Evolutionary conservation across 2,888 invertebrate species (phyloP), one percentile per base, ranked within the genome.

Genomic region (Euzophera pinguis): DNA sequence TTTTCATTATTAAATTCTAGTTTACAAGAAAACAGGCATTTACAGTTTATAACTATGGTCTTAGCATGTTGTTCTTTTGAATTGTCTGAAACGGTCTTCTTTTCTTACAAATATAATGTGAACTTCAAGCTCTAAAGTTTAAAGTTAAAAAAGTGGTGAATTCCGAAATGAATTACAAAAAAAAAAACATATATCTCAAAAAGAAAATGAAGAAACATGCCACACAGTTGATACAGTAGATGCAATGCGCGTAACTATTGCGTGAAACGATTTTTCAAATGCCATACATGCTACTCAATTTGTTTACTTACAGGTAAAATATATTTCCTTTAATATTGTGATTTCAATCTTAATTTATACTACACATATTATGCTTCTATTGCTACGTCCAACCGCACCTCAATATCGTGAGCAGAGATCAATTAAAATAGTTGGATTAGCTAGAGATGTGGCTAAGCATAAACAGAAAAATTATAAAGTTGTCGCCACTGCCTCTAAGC

Each of bases 401-500:
- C 10, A 7, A 10, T 32, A 32, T 32, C 10, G 32, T 10, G 8
- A 32, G 32, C 10, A 4, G 10, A 32, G 10, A 1, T 10, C 7
- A 32, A 32, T 2, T 4, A 32, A 32, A 8, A 32, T 32, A 3
- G n/a, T 32, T 32, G 1, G 32, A 6, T 32, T 32, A 32, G 32
- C 7, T 10, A 10, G 10, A 1, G 7, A 7, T 10, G 32, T 1
- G 39, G 12, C 14, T 16, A 1, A 13, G 5, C 16, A 9, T 16
- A 16, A 10, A 9, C 9, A 27, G 8, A 32, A 42, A 17, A 50
- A 22, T 35, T 35, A 51, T 12, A 32, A 9, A 22, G 22, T 43
- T 50, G 49, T 39, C 42, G n/a, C 35, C 43, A 43, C 50, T 32
- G 12, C 41, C 45, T 39, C 47, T 49, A 55, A 59, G 56, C 66